Percentiles rank a stretch among this genome's conserved stretches.
phyloP scores from a whole-genome alignment of 2,113 vertebrate species.

The Forbesichthys papilliferus region DNA sequence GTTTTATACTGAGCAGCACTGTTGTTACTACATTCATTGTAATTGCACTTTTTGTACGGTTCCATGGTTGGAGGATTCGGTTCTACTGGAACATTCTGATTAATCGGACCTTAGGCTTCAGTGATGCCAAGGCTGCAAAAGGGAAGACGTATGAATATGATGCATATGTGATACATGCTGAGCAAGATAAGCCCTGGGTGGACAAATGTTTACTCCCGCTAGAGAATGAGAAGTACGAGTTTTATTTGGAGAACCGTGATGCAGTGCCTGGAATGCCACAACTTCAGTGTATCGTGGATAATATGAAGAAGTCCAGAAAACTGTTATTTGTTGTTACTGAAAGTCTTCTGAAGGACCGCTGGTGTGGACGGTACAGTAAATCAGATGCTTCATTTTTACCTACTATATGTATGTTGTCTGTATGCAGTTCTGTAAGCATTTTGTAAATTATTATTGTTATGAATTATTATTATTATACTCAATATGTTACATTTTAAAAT shows the following conservation, averaged over 20 bases:
- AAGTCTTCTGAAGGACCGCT: constrained; percentile 84
- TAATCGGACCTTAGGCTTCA: constrained; percentile 85
- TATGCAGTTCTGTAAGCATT: no score
- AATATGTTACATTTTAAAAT: no score
- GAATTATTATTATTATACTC: no score
- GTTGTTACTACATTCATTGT: constrained; percentile 66
- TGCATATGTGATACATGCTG: constrained; percentile 86
- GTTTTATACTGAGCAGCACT: constrained; percentile 79
- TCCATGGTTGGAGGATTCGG: constrained; percentile 91
- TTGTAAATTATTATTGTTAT: no score
- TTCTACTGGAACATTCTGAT: constrained; percentile 89
- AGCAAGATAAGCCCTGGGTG: constrained; percentile 83
- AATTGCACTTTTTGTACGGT: constrained; percentile 76
- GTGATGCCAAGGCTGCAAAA: constrained; percentile 74
- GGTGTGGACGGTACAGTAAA: constrained; percentile 90
- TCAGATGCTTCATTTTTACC: constrained; percentile 18
- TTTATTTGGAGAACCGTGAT: constrained; percentile 90
- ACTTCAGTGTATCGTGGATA: constrained; percentile 82
- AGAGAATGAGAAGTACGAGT: constrained; percentile 76
- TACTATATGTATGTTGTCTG: no score
- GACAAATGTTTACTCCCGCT: constrained; percentile 79
- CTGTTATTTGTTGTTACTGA: constrained; percentile 90
- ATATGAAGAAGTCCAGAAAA: constrained; percentile 86
- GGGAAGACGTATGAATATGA: constrained; percentile 78
- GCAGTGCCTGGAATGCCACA: constrained; percentile 78